Base-by-base conservation (phyloP, 2,113 vertebrate species). In the Gavialis gangeticus region DNA sequence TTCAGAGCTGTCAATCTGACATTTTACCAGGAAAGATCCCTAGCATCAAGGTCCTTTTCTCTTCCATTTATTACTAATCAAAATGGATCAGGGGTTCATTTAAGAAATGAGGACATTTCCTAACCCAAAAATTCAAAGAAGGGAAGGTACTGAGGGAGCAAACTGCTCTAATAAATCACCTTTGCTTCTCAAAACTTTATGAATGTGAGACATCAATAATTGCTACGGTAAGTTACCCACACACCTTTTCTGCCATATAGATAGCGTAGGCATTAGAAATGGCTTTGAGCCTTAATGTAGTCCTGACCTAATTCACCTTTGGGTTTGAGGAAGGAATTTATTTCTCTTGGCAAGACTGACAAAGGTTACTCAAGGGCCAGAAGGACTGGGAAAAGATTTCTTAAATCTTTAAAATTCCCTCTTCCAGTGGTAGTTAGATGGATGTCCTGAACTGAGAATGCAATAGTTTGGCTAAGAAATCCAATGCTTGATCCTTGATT, bases 391-490 rank as follows among this genome's bases (percentile, higher is more conserved):
- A 9, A 22, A 94, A 83, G n/a, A 80, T 46, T 84, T 13, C 80
- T 3, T 75, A 80, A 71, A 88, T 87, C 82, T 83, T 87, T 54
- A 71, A 4, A 54, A 46, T 46, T 46, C 62, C 56, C 82, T 58
- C 82, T 66, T 85, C 15, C 83, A 93, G 28, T 85, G 60, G 62
- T 22, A 25, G 7, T 46, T 46, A 27, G 24, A 25, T 63, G 24
- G 25, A 63, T 22, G 62, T 46, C 62, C 62, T 63, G 62, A 63
- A 63, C 13, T 22, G 27, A 25, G 22, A 63, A 63, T 63, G 22
- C 62, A 63, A 25, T 63, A 63, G 62, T 63, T 63, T 30, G 14
- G 27, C 58, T 13, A 87, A 87, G 66, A 91, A 90, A 87, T 90
- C 87, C 30, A 0, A 75, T 11, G 17, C 18, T 8, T 88, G 77